Percentiles rank a stretch among this genome's conserved stretches.
phyloP scores from a whole-genome alignment of 1,140 invertebrate species.

The Drosophila orosa region DNA sequence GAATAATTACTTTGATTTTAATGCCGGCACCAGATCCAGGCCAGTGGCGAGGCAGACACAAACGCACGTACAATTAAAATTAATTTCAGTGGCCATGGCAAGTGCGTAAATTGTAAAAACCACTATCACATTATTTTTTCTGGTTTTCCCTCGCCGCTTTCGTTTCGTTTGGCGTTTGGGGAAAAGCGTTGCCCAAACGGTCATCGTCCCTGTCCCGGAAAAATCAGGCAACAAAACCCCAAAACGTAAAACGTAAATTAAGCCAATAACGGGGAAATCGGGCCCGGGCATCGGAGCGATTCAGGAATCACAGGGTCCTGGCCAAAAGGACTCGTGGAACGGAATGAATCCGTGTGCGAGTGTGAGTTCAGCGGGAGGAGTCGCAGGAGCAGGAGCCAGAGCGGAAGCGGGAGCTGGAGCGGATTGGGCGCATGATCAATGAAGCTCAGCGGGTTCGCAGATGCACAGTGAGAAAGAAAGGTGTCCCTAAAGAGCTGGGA shows the following conservation, averaged over 20 bases:
- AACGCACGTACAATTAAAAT: constrained; percentile 72
- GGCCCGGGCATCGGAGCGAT: constrained; percentile 27
- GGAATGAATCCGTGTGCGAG: constrained; percentile 28
- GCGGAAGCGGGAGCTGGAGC: constrained; percentile 1
- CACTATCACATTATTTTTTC: constrained; percentile 79
- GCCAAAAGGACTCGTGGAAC: constrained; percentile 38
- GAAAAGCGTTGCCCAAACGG: constrained; percentile 32
- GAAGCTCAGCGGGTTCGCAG: constrained; percentile 33
- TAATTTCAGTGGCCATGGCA: constrained; percentile 72
- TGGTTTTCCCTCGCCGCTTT: constrained; percentile 26
- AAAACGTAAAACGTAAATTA: constrained; percentile 78
- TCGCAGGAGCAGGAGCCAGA: neutral
- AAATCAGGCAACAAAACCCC: constrained; percentile 64
- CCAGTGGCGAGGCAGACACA: constrained; percentile 30
- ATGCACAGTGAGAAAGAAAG: constrained; percentile 16
- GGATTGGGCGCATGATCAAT: constrained; percentile 65
- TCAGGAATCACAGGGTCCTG: constrained; percentile 36
- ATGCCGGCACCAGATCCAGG: constrained; percentile 45
- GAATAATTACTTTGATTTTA: constrained; percentile 82
- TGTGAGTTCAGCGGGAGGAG: neutral
- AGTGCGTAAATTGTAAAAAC: constrained; percentile 80
- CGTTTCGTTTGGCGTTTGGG: constrained; percentile 11
- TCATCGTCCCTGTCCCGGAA: constrained; percentile 12
- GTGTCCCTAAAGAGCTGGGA: neutral
- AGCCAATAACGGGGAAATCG: constrained; percentile 65